Conservation (phyloP, 1,140 invertebrate genomes). For the Onthophagus taurus region DNA sequence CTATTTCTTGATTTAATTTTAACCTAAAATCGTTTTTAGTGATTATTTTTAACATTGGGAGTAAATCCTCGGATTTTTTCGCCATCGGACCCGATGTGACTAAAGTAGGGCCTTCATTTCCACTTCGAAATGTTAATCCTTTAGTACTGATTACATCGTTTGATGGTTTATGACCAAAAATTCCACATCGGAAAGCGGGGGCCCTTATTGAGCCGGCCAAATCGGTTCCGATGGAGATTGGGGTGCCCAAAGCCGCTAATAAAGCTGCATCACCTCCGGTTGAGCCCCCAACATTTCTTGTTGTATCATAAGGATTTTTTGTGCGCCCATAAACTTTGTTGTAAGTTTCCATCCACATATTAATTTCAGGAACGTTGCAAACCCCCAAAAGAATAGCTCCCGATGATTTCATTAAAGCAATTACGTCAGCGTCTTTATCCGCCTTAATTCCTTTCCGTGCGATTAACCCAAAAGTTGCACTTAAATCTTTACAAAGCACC, state of each 20-base stretch:
- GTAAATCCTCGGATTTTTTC: constrained; percentile 64
- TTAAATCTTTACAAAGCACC: constrained; percentile 47
- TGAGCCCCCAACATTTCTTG: constrained; percentile 73
- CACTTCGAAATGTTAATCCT: constrained; percentile 47
- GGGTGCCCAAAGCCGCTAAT: constrained; percentile 63
- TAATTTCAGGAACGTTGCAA: constrained; percentile 88
- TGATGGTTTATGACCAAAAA: constrained; percentile 87
- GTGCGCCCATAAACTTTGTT: constrained; percentile 90
- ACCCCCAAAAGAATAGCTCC: constrained; percentile 66
- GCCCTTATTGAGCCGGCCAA: constrained; percentile 93
- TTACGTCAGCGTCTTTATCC: constrained; percentile 64
- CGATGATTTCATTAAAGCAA: constrained; percentile 60
- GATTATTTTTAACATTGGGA: constrained; percentile 58
- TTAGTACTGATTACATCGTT: constrained; percentile 22
- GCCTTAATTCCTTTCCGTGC: constrained; percentile 47
- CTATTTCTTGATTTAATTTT: constrained; percentile 43
- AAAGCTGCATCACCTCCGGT: constrained; percentile 72
- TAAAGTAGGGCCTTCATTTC: constrained; percentile 49
- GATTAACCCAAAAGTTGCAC: constrained; percentile 58
- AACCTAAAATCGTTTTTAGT: constrained; percentile 40
- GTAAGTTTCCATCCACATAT: constrained; percentile 75
- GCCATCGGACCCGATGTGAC: constrained; percentile 69
- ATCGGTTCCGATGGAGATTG: constrained; percentile 83
- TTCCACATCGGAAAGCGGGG: constrained; percentile 88
- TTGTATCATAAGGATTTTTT: constrained; percentile 84